phyloP scores from a whole-genome alignment of 1,140 invertebrate genomes.

The Diuraphis noxia region DNA sequence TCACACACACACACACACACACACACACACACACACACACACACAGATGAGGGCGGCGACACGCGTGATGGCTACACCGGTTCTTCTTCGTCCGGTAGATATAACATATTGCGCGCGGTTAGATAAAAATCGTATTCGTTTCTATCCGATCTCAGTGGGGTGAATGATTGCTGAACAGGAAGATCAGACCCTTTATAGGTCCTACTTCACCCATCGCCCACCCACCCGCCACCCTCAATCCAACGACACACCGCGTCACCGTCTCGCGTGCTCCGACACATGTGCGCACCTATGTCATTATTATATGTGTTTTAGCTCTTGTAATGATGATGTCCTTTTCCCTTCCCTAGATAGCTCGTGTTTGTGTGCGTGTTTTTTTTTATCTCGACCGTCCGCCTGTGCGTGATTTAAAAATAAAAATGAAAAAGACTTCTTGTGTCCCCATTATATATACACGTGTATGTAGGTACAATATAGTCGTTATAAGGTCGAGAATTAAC shows the following conservation, averaged over 20 bases:
- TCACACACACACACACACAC: too few relatives aligned
- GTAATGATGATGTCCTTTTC: not conserved
- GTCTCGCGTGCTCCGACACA: not conserved
- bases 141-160: not conserved
- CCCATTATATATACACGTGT: not conserved
- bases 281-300: not conserved
- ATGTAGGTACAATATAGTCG: not conserved
- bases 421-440: conserved; percentile 19
- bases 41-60: not conserved
- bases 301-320: not conserved
- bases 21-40: not conserved
- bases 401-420: conserved; percentile 44
- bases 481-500: not conserved
- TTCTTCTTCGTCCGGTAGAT: conserved; percentile 11
- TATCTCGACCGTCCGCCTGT: conserved; percentile 18
- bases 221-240: too few relatives aligned
- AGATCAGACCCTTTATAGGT: not conserved
- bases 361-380: not conserved
- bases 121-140: conserved; percentile 45
- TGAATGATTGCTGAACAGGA: conserved; percentile 46
- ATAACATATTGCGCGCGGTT: not conserved
- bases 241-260: not conserved
- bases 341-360: not conserved
- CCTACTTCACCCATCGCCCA: not conserved
- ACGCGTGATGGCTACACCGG: conserved; percentile 28